These are phyloP conservation scores for Morbakka virulenta DNA, from an alignment of 30 jellyfish, hydroid and myxozoan species.

Conservation along the genomic window DNA sequence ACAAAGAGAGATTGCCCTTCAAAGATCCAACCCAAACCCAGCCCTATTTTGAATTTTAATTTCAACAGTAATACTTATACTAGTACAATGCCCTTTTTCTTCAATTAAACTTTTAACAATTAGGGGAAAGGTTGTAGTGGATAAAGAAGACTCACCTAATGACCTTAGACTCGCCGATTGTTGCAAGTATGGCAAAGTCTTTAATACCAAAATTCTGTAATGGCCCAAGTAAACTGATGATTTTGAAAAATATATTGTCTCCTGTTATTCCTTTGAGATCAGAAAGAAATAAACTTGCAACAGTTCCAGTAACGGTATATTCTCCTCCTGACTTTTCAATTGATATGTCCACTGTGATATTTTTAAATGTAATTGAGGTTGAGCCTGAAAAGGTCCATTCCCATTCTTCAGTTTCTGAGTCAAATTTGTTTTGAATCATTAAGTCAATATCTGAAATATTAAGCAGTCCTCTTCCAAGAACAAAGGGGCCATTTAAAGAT, in stretches of 20 bases:
- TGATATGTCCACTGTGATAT: conserved; percentile 39
- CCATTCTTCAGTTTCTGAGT: background rate
- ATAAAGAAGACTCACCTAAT: background rate
- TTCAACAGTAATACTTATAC: too few relatives aligned
- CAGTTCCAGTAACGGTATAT: conserved; percentile 36
- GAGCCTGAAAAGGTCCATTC: conserved; percentile 31
- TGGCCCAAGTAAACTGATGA: conserved; percentile 29
- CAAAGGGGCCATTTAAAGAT: conserved; percentile 54
- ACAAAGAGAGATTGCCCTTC: too few relatives aligned
- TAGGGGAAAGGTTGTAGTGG: too few relatives aligned
- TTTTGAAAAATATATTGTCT: background rate
- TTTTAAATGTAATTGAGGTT: conserved; percentile 44
- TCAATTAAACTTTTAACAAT: too few relatives aligned
- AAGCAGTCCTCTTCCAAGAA: conserved; percentile 48
- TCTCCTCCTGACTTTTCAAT: conserved; percentile 40
- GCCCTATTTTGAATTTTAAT: too few relatives aligned
- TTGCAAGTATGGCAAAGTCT: conserved; percentile 45
- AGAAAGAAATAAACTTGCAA: conserved; percentile 38
- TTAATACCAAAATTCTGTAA: conserved; percentile 55
- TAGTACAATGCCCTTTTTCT: too few relatives aligned
- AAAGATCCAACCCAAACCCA: too few relatives aligned
- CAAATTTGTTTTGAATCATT: background rate
- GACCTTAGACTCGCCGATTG: conserved; percentile 10
- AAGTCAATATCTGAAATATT: conserved; percentile 34
- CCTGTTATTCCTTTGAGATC: conserved; percentile 56